Conservation (phyloP, 2,888 invertebrate genomes). For the Watsonalla binaria region DNA sequence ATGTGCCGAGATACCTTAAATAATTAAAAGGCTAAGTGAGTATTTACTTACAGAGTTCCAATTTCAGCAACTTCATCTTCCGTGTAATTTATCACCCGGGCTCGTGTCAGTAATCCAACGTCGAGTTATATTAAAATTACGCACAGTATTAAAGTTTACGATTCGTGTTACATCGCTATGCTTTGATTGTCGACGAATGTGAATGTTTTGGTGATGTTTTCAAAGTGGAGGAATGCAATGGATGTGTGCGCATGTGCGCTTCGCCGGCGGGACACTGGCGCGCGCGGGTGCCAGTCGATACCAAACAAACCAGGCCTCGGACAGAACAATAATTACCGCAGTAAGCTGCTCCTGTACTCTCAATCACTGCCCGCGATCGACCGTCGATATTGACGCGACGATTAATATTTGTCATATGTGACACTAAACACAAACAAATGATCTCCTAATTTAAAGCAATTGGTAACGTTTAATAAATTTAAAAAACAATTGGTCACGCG, state of each 20-base stretch:
- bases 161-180: slow-evolving; percentile 26
- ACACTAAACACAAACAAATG: slow-evolving; percentile 59
- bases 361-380: slow-evolving; percentile 5
- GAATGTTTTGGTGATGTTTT: slow-evolving; percentile 43
- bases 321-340: slow-evolving; percentile 29
- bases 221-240: slow-evolving; percentile 30
- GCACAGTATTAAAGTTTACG: slow-evolving; percentile 23
- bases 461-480: slow-evolving; percentile 34
- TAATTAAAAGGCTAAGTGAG: slow-evolving; percentile 10
- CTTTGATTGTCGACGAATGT: slow-evolving; percentile 27
- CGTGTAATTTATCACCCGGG: slow-evolving; percentile 11
- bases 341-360: slow-evolving; percentile 23
- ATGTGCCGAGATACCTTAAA: slow-evolving; percentile 5
- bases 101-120: slow-evolving; percentile 24
- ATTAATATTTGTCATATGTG: slow-evolving; percentile 42
- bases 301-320: slow-evolving; percentile 23
- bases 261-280: slow-evolving; percentile 39
- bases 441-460: slow-evolving; percentile 65
- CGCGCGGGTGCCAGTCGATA: slow-evolving; percentile 11
- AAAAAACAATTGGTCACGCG: too few species aligned
- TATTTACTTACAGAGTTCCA: slow-evolving; percentile 54
- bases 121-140: slow-evolving; percentile 23
- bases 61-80: slow-evolving; percentile 63
- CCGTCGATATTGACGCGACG: slow-evolving; percentile 35
- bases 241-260: slow-evolving; percentile 52